Evolutionary conservation across 2,113 vertebrate species (phyloP), one percentile per base, ranked within the genome.

Genomic region (Corydoras maculifer): DNA sequence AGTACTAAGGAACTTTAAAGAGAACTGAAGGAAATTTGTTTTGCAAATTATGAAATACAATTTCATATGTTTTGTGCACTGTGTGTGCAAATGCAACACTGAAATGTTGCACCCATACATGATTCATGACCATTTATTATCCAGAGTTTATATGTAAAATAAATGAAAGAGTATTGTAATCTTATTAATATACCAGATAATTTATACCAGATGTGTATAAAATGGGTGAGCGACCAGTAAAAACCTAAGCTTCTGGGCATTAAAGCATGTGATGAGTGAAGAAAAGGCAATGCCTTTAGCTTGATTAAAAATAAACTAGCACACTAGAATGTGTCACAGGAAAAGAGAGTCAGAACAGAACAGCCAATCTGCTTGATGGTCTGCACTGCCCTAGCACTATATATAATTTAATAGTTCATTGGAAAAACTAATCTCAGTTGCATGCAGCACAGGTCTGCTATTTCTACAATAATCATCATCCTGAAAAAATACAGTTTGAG

Each of bases 251-350:
- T 43, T 43, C 1, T 5, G 35, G 35, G 35, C 35, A 72, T 58
- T 70, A 63, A 49, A 67, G 57, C 63, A 66, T 75, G 58, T 62
- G 62, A 71, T 66, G 58, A 71, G 63, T 48, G 59, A 57, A 62
- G 51, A 31, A 35, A 18, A 13, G 49, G 11, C 50, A 30, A 43
- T 15, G 54, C 57, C 63, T 48, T 11, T 65, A 57, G 68, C 29
- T 25, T 53, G 58, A 66, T 71, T 66, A 76, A 71, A 65, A 65
- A 66, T 62, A 64, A 58, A 70, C 74, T 50, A 58, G 48, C 25
- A 2, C 29, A 11, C 61, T 43, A n/a, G 62, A 72, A 43, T 32
- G 32, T 55, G 11, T 66, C 62, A 64, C 48, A 25, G 12, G 49
- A 58, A 73, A 30, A 35, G 64, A 29, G 48, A 25, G 15, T 13